These are phyloP conservation scores for Hucho hucho DNA, from an alignment of 2,113 vertebrate genomes.

Conservation along the genomic window DNA sequence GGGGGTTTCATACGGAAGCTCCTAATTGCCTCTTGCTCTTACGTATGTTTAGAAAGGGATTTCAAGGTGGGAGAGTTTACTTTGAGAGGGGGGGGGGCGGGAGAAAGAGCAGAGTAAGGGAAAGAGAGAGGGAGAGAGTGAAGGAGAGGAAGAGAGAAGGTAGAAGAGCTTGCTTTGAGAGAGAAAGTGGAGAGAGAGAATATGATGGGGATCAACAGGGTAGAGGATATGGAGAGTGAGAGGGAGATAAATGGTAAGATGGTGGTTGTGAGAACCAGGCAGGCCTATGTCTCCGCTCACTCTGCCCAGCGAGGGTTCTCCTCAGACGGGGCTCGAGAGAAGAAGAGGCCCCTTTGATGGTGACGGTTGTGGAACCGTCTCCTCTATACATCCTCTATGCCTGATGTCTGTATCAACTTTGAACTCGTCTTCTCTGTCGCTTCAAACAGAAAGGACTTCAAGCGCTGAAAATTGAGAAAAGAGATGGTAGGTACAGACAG, in stretches of 20 bases:
- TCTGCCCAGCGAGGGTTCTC: background rate
- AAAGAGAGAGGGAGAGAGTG: background rate
- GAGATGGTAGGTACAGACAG: background rate
- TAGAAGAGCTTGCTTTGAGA: background rate
- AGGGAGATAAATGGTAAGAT: background rate
- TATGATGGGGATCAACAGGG: background rate
- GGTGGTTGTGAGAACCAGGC: background rate
- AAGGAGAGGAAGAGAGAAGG: background rate
- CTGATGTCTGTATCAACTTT: background rate
- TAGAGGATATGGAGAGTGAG: background rate
- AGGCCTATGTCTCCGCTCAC: background rate
- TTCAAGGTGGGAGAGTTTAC: background rate
- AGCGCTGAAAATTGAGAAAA: background rate
- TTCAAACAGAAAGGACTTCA: background rate
- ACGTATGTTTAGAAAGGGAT: background rate
- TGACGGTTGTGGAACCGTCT: background rate
- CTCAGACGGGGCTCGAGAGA: background rate
- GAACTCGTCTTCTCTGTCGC: background rate
- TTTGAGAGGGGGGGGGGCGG: background rate
- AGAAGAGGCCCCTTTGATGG: background rate
- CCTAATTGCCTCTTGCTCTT: background rate
- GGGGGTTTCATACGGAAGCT: background rate
- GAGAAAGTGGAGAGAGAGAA: background rate
- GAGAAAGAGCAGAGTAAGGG: background rate
- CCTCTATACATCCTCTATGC: background rate